Percentiles rank a stretch among this genome's conserved stretches.
phyloP scores from a whole-genome alignment of 2,113 vertebrate genomes.

The Mungos mungo region DNA sequence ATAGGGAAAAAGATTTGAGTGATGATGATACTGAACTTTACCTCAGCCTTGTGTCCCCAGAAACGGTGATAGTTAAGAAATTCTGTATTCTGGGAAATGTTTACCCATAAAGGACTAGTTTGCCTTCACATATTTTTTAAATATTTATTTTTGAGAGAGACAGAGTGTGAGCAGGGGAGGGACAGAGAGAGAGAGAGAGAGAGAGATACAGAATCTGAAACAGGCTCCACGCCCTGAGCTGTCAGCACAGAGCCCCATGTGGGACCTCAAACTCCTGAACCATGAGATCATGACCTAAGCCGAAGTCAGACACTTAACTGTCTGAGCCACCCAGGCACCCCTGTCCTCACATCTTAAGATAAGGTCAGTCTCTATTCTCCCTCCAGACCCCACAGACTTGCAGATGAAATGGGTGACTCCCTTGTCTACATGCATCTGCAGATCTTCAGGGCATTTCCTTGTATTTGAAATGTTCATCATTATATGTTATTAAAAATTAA shows the following conservation, averaged over 20 bases:
- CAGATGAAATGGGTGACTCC: not conserved
- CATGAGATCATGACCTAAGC: too few relatives aligned
- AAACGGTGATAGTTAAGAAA: not conserved
- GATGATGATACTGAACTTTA: not conserved
- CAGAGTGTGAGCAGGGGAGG: too few relatives aligned
- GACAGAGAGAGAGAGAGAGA: too few relatives aligned
- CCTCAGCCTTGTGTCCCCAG: not conserved
- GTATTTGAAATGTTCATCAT: not conserved
- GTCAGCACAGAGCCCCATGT: too few relatives aligned
- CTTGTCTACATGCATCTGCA: not conserved
- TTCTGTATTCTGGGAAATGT: not conserved
- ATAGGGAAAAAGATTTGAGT: not conserved
- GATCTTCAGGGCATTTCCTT: not conserved
- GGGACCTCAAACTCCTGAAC: too few relatives aligned
- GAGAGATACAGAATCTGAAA: too few relatives aligned
- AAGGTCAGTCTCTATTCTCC: not conserved
- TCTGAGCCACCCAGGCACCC: too few relatives aligned
- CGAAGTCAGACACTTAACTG: too few relatives aligned
- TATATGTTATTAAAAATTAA: not conserved
- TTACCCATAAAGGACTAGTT: not conserved
- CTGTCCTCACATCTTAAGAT: not conserved
- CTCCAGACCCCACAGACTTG: not conserved
- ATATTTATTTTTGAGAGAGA: too few relatives aligned
- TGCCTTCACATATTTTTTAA: not conserved
- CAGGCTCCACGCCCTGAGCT: too few relatives aligned